Evolutionary conservation across 2,888 invertebrate genomes (phyloP).

Genomic region (Nesidiocoris tenuis): DNA sequence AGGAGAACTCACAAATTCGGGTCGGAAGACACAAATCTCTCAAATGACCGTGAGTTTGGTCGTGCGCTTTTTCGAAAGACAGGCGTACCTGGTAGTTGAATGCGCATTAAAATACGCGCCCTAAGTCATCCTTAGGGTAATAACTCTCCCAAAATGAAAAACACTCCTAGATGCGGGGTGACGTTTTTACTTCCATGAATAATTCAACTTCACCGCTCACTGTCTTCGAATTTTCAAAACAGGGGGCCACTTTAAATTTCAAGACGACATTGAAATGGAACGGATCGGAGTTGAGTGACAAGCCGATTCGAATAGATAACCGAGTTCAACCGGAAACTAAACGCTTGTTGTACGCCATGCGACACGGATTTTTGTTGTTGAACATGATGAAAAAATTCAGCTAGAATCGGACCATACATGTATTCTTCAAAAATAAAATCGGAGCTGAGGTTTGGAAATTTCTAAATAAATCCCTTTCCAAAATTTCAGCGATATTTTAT

Average conservation of each 20-base stretch:
- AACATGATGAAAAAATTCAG: too few species aligned
- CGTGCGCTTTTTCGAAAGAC: neutral
- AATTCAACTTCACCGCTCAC: neutral
- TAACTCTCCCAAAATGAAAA: constrained; percentile 27
- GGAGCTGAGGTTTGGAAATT: too few species aligned
- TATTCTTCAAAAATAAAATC: too few species aligned
- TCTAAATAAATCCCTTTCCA: too few species aligned
- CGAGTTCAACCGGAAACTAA: neutral
- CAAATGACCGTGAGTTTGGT: neutral
- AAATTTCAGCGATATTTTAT: too few species aligned
- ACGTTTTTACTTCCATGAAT: constrained; percentile 6
- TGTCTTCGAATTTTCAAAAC: constrained; percentile 15
- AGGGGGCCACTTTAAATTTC: constrained; percentile 27
- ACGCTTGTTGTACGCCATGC: too few species aligned
- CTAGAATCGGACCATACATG: too few species aligned
- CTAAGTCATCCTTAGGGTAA: constrained; percentile 4
- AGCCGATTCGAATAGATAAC: constrained; percentile 27
- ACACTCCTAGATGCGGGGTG: constrained; percentile 7
- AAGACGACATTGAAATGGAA: constrained; percentile 23
- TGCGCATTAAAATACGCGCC: neutral
- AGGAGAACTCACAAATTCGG: too few species aligned
- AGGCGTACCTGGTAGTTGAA: neutral
- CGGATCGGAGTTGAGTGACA: neutral
- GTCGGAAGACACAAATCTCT: neutral
- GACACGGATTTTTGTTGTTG: too few species aligned